A percentile compares a stretch with the other conserved stretches of the same genome.
Evolutionary conservation across 2,797 vertebrate species (phyloP).

Genomic region (Steatocranus sp.): DNA sequence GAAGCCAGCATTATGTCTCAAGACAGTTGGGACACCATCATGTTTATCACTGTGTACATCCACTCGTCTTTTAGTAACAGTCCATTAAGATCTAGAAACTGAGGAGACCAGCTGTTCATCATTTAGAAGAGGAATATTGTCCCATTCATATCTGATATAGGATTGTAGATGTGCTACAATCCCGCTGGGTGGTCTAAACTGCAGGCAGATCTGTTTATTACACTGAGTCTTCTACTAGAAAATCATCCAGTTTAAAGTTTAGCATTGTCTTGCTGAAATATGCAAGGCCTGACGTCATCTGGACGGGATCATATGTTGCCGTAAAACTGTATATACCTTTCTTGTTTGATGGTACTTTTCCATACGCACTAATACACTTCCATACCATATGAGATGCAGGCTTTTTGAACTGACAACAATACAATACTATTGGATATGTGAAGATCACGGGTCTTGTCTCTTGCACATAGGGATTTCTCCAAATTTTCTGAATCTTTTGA

Average conservation of each 20-base stretch:
- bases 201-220: not conserved
- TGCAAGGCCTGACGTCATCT: not conserved
- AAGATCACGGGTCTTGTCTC: not conserved
- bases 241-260: not conserved
- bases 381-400: not conserved
- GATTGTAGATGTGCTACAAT: not conserved
- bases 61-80: not conserved
- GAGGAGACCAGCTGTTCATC: fast-evolving
- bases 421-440: not conserved
- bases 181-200: not conserved
- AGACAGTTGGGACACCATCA: not conserved
- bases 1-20: not conserved
- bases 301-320: not conserved
- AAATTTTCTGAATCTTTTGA: not conserved
- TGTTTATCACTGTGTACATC: not conserved
- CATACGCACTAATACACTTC: not conserved
- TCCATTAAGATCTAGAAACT: not conserved
- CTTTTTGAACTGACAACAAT: not conserved
- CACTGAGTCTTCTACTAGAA: not conserved
- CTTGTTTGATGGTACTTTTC: not conserved
- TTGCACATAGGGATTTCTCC: not conserved
- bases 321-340: not conserved
- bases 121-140: not conserved
- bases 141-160: not conserved
- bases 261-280: not conserved